Evolutionary conservation across 2,113 vertebrate species (phyloP).

Genomic region (Indicator maculatus): DNA sequence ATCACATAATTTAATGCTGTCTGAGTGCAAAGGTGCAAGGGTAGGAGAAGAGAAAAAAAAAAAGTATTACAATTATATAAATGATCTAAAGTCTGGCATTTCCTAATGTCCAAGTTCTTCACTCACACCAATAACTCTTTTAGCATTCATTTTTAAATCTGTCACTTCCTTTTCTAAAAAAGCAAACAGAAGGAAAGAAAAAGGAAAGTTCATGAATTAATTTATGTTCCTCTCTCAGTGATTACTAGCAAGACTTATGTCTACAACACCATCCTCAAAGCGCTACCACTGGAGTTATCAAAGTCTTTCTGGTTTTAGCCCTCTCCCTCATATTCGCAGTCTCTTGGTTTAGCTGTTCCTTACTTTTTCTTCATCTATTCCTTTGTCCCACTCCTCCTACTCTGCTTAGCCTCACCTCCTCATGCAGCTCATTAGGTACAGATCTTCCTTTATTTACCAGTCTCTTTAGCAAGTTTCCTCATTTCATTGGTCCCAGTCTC

Average conservation of each 20-base stretch:
- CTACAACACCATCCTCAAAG: not conserved
- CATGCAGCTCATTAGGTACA: not conserved
- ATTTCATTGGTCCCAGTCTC: not conserved
- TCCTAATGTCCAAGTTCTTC: not conserved
- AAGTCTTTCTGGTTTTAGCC: not conserved
- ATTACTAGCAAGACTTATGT: not conserved
- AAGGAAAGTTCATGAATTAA: not conserved
- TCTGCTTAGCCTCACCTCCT: not conserved
- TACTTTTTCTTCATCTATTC: not conserved
- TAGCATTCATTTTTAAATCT: not conserved
- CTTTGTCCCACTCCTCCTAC: not conserved
- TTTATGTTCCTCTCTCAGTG: not conserved
- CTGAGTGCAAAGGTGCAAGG: not conserved
- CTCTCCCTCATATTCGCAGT: not conserved
- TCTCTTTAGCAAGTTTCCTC: not conserved
- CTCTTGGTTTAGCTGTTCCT: not conserved
- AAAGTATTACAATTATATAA: not conserved
- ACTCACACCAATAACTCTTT: not conserved
- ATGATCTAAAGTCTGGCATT: not conserved
- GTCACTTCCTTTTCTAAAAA: not conserved
- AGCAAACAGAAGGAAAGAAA: not conserved
- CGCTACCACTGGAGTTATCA: not conserved
- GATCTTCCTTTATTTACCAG: not conserved
- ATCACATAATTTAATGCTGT: not conserved
- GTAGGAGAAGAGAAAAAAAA: not conserved